Percentiles rank a stretch among this genome's conserved stretches.
Conservation (phyloP, 1,140 invertebrate species). For the Zaprionus inermis region DNA sequence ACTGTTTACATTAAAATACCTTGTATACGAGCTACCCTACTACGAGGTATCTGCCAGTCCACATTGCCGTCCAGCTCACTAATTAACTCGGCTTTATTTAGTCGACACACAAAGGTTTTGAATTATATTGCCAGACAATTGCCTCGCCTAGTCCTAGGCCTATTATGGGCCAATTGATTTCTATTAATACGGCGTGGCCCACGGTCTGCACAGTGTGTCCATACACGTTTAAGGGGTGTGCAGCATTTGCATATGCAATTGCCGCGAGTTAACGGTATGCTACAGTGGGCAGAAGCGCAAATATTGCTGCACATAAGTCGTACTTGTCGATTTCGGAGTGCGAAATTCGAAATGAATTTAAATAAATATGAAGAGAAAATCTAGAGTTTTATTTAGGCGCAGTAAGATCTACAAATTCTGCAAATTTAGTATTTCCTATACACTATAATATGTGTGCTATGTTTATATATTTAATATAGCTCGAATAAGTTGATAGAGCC, state of each 20-base stretch:
- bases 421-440: no score
- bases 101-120: slow-evolving; percentile 1
- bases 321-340: no score
- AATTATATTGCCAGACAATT: slow-evolving; percentile 7
- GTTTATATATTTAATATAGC: no score
- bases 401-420: no score
- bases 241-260: background rate
- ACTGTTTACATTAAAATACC: no score
- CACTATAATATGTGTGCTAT: no score
- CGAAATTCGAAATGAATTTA: no score
- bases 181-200: background rate
- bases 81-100: slow-evolving; percentile 9
- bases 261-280: background rate
- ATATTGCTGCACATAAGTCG: no score
- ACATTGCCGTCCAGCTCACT: background rate
- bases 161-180: slow-evolving; percentile 6
- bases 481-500: no score
- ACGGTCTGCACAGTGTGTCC: background rate
- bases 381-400: no score
- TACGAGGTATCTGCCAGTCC: background rate
- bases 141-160: background rate
- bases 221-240: background rate
- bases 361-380: no score
- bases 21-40: background rate
- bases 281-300: background rate